Evolutionary conservation across 92 coral and sea anemone species (phyloP).

Genomic region (Montipora capitata): DNA sequence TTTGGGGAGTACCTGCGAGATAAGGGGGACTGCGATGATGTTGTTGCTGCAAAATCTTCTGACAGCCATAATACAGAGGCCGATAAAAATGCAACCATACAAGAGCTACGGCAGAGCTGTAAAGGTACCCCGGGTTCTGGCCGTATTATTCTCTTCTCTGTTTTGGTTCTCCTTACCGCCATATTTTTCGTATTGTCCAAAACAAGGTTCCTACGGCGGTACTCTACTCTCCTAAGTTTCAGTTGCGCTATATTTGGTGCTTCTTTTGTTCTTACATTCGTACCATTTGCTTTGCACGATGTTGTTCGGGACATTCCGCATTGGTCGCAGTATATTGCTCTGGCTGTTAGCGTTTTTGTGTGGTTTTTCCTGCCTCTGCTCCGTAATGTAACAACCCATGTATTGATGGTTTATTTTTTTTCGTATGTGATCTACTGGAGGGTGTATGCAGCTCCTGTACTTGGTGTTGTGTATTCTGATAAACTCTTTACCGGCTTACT

Average conservation of each 20-base stretch:
- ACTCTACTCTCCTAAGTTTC: conserved; percentile 8
- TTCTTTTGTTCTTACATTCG: conserved; percentile 40
- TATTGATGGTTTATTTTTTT: conserved; percentile 13
- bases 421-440: conserved; percentile 57
- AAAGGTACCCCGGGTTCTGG: neutral
- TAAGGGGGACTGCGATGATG: conserved; percentile 33
- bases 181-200: neutral
- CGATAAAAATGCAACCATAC: neutral
- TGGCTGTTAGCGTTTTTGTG: conserved; percentile 3
- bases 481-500: too few relatives aligned
- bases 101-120: neutral
- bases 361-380: conserved; percentile 63
- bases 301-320: conserved; percentile 31
- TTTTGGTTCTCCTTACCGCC: neutral
- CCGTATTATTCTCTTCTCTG: conserved; percentile 32
- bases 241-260: neutral
- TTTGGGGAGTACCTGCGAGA: conserved; percentile 54
- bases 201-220: neutral
- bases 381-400: conserved; percentile 33
- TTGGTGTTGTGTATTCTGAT: neutral
- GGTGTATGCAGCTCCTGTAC: conserved; percentile 27
- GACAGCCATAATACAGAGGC: neutral
- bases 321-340: conserved; percentile 3
- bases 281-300: neutral
- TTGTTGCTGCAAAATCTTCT: conserved; percentile 13